Percentiles rank a stretch among this genome's conserved stretches.
phyloP scores from a whole-genome alignment of 2,888 invertebrate species.

The Drosophila picticornis region DNA sequence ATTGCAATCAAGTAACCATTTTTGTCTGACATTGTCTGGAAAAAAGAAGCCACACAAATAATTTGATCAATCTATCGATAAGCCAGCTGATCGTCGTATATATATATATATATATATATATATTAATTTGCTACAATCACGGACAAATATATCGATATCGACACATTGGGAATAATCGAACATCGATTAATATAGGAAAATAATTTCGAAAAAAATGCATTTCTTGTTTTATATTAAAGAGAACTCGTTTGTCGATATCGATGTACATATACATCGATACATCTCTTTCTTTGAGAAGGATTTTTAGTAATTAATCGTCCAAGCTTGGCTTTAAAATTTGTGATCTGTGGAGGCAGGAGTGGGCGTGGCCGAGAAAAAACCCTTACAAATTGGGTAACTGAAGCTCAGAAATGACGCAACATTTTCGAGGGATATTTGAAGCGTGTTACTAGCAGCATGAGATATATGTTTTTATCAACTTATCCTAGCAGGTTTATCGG shows the following conservation, averaged over 20 bases:
- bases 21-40: constrained; percentile 17
- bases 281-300: neutral
- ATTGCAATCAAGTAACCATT: constrained; percentile 30
- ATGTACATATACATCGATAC: neutral
- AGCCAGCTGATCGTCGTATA: neutral
- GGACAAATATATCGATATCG: neutral
- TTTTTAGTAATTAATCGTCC: too few species aligned
- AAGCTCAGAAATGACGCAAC: too few species aligned
- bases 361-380: too few species aligned
- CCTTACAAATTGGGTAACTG: too few species aligned
- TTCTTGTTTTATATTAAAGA: neutral
- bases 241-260: neutral
- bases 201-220: fast-evolving
- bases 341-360: too few species aligned
- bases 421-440: too few species aligned
- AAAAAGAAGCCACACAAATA: neutral
- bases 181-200: neutral
- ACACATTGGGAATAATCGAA: neutral
- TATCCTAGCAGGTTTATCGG: too few species aligned
- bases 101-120: neutral
- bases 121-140: neutral
- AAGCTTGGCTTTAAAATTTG: too few species aligned
- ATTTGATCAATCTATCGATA: neutral
- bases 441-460: too few species aligned
- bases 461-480: too few species aligned